Evolutionary conservation across 2,797 vertebrate genomes (phyloP).

Genomic region (Gobionotothen gibberifrons): DNA sequence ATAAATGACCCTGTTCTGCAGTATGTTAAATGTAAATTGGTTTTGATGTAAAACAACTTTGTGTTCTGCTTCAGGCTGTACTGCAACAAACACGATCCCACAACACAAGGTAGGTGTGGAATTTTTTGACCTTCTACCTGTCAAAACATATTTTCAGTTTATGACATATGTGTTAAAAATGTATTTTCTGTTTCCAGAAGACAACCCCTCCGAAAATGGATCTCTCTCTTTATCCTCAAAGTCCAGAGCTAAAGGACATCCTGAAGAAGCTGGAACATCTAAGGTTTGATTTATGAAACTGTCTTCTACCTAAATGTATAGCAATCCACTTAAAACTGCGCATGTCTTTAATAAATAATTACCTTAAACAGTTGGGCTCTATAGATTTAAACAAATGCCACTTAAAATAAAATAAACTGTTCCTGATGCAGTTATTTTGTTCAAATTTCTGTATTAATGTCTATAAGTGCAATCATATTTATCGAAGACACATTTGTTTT

Average conservation of each 20-base stretch:
- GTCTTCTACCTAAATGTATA: not conserved
- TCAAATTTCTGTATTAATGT: not conserved
- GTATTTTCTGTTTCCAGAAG: conserved; percentile 23
- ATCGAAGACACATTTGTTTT: not conserved
- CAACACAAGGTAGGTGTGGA: conserved; percentile 38
- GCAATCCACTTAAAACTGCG: not conserved
- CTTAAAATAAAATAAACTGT: too few relatives aligned
- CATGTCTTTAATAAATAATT: too few relatives aligned
- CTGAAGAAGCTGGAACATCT: not conserved
- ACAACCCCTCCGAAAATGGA: not conserved
- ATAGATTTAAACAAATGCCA: not conserved
- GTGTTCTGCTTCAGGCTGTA: conserved; percentile 63
- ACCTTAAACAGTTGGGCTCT: not conserved
- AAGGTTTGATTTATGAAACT: conserved; percentile 48
- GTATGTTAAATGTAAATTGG: too few relatives aligned
- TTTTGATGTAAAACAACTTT: not conserved
- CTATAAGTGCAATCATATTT: too few relatives aligned
- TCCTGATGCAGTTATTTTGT: too few relatives aligned
- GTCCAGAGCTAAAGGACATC: not conserved
- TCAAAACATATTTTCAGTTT: not conserved
- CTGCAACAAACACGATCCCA: conserved; percentile 51
- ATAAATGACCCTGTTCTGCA: too few relatives aligned
- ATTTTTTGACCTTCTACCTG: not conserved
- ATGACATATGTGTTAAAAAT: not conserved
- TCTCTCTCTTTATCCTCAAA: not conserved